phyloP scores from a whole-genome alignment of 2,888 invertebrate species.

The Cryptosula pallasiana region DNA sequence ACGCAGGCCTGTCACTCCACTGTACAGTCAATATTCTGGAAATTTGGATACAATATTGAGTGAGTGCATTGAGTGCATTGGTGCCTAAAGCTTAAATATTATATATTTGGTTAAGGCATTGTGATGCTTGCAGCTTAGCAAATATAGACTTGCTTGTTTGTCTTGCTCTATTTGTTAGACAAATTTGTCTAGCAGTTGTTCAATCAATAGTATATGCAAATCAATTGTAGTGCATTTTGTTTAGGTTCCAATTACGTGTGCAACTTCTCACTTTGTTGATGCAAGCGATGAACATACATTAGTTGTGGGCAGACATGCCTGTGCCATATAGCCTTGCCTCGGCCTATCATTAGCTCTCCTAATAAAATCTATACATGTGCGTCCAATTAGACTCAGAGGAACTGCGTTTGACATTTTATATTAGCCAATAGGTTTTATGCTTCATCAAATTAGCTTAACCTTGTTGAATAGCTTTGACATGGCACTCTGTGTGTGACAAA shows the following conservation, averaged over 20 bases:
- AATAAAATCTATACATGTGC: background rate
- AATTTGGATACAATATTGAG: background rate
- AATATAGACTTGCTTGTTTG: constrained; percentile 13
- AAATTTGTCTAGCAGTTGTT: background rate
- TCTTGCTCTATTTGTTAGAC: background rate
- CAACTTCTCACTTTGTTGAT: constrained; percentile 2
- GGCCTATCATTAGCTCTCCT: background rate
- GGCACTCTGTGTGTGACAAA: no score
- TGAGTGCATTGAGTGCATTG: background rate
- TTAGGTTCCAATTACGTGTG: constrained; percentile 5
- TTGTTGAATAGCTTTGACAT: no score
- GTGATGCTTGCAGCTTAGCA: background rate
- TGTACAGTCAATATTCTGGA: background rate
- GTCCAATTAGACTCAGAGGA: background rate
- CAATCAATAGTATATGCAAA: constrained; percentile 1
- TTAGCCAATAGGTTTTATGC: constrained; percentile 2
- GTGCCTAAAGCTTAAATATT: constrained; percentile 8
- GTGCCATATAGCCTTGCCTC: background rate
- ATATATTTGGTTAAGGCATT: constrained; percentile 1
- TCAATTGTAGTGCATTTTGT: background rate
- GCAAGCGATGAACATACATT: no score
- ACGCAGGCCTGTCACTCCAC: no score
- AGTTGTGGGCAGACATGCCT: no score
- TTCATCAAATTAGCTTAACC: no score
- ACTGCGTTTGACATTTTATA: background rate